Evolutionary conservation across 30 jellyfish, hydroid and myxozoan species (phyloP), one percentile per base, ranked within the genome.

Genomic region (Nemopilema nomurai): DNA sequence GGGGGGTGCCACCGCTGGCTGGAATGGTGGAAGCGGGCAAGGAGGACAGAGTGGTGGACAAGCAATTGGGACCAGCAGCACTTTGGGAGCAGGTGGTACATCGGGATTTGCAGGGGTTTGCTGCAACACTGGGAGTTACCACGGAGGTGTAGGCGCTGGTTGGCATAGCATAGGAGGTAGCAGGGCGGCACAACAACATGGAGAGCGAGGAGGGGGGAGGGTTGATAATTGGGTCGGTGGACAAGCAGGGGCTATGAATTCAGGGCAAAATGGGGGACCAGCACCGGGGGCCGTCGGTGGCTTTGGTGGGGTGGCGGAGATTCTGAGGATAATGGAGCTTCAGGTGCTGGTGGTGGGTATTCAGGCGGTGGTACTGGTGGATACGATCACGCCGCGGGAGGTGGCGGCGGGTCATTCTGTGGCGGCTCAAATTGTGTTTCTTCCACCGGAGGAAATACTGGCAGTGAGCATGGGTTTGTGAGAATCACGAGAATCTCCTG

Each of bases 261-360:
- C 91, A 13, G 91, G 91, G 16, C 69, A 82, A 9, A 82, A 82
- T 30, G 91, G 91, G 19, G 91, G 91, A 0, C 91, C 91, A 25
- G 84, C 91, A 27, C 91, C 91, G 24, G 91, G 91, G 19, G 91
- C 91, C 4, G 91, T 82, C 53, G 91, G 91, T 17, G 91, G 91
- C 25, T 82, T 82, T 69, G 91, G 91, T 0, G 91, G 91, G 91
- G 91, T 51, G 91, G 91, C 6, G 91, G 91, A 0, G 91, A 84
- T 3, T 16, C 75, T 50, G 91, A 82, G 41, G 91, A 82, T 23
- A 82, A 82, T 70, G 91, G 91, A 16, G 91, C 91, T 18, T 82
- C 91, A 6, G 91, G 91, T 26, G 91, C 68, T 49, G 91, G 91
- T 0, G 91, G 91, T 18, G 91, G 91, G 20, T 82, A 82, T 76